These are phyloP conservation scores for Gryon sp. DNA, from an alignment of 1,140 invertebrate species.

Conservation along the genomic window DNA sequence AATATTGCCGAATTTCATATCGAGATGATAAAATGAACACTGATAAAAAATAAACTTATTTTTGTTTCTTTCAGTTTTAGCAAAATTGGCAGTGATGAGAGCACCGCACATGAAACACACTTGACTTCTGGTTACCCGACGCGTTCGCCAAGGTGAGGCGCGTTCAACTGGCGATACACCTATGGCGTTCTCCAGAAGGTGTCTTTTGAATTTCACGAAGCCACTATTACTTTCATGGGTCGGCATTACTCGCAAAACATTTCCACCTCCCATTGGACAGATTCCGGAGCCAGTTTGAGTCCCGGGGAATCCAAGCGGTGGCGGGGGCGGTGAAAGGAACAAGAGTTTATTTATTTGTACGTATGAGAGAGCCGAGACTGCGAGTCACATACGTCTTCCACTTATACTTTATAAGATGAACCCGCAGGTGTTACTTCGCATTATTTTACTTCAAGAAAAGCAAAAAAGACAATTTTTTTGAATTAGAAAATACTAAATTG, in stretches of 20 bases:
- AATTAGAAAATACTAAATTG: no score
- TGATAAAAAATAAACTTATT: no score
- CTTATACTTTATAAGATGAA: background rate
- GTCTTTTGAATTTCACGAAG: constrained; percentile 47
- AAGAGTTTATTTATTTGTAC: constrained; percentile 69
- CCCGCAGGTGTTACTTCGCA: constrained; percentile 9
- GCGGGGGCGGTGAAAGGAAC: constrained; percentile 74
- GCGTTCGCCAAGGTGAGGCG: constrained; percentile 63
- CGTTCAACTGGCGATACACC: constrained; percentile 62
- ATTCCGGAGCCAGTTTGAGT: constrained; percentile 59
- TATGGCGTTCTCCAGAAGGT: constrained; percentile 60
- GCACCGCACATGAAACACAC: no score
- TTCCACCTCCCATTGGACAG: constrained; percentile 53
- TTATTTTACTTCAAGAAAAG: no score
- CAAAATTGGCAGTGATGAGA: no score
- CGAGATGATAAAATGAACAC: background rate
- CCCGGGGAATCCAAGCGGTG: constrained; percentile 43
- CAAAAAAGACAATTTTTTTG: no score
- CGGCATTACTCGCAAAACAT: constrained; percentile 67
- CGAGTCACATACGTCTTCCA: background rate
- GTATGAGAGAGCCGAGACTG: background rate
- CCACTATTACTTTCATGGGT: constrained; percentile 79
- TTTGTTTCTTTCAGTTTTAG: no score
- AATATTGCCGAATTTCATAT: constrained; percentile 2
- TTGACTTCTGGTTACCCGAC: no score